Evolutionary conservation across 2,888 invertebrate genomes (phyloP).

Genomic region (Entomobrya proxima): DNA sequence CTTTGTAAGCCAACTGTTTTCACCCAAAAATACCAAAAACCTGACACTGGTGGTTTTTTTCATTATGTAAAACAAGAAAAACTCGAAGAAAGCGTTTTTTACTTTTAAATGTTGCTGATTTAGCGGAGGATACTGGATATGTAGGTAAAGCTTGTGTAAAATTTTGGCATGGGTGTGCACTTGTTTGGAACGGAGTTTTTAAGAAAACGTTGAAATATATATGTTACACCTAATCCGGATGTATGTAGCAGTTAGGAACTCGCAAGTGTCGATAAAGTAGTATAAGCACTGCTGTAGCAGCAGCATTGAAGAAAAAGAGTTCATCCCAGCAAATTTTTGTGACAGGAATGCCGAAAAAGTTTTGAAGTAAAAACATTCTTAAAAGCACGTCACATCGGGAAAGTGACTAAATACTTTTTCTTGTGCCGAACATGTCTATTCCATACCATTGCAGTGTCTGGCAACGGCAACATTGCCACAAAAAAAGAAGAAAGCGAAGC

Average conservation of each 20-base stretch:
- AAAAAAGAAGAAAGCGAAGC: background rate
- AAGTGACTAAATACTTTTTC: background rate
- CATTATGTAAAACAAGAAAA: constrained; percentile 32
- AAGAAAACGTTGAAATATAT: too few species aligned
- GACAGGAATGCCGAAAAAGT: constrained; percentile 54
- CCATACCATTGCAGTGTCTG: background rate
- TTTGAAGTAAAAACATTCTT: background rate
- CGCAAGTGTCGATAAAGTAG: background rate
- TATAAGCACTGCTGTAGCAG: background rate
- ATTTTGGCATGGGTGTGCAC: too few species aligned
- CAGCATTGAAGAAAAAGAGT: background rate
- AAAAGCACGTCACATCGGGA: constrained; percentile 9
- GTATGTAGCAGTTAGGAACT: too few species aligned
- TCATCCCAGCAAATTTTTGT: constrained; percentile 48
- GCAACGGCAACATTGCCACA: background rate
- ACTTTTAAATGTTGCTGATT: background rate
- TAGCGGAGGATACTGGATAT: background rate
- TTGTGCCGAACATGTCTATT: background rate
- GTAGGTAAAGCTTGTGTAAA: too few species aligned
- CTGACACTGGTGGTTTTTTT: constrained; percentile 4
- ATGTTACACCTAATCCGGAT: background rate
- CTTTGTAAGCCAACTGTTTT: background rate
- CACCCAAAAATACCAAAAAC: background rate
- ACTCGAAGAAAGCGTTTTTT: background rate
- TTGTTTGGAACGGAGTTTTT: background rate